phyloP scores from a whole-genome alignment of 1,140 invertebrate species.

The Trichomalopsis sarcophagae region DNA sequence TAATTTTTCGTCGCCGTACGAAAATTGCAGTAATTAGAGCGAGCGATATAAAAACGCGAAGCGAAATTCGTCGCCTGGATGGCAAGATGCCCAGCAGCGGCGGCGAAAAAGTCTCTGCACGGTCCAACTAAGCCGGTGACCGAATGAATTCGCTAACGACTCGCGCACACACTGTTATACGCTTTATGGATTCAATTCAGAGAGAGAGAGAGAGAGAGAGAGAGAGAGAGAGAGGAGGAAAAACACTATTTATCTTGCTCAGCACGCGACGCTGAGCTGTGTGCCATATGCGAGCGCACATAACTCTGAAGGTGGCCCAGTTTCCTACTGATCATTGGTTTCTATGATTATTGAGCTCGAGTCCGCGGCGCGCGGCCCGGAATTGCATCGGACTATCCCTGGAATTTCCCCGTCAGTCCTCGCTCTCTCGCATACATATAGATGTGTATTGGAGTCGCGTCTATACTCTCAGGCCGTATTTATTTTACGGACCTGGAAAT shows the following conservation, averaged over 20 bases:
- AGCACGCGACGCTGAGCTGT: not conserved
- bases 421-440: not conserved
- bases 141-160: constrained; percentile 16
- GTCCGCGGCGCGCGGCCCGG: not conserved
- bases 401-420: not conserved
- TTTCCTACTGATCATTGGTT: constrained; percentile 34
- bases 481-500: too few relatives aligned
- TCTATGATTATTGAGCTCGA: constrained; percentile 42
- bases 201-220: too few relatives aligned
- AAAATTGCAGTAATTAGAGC: not conserved
- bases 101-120: not conserved
- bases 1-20: not conserved
- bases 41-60: not conserved
- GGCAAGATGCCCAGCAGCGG: not conserved
- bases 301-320: constrained; percentile 29
- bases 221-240: not conserved
- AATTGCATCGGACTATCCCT: constrained; percentile 3
- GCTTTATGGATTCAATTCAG: constrained; percentile 22
- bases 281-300: not conserved
- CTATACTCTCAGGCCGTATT: too few relatives aligned
- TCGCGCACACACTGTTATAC: not conserved
- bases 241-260: constrained; percentile 40
- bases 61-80: not conserved
- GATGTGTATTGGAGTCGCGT: not conserved
- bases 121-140: not conserved